Evolutionary conservation across 2,113 vertebrate species (phyloP), one percentile per base, ranked within the genome.

Genomic region (Sander vitreus): DNA sequence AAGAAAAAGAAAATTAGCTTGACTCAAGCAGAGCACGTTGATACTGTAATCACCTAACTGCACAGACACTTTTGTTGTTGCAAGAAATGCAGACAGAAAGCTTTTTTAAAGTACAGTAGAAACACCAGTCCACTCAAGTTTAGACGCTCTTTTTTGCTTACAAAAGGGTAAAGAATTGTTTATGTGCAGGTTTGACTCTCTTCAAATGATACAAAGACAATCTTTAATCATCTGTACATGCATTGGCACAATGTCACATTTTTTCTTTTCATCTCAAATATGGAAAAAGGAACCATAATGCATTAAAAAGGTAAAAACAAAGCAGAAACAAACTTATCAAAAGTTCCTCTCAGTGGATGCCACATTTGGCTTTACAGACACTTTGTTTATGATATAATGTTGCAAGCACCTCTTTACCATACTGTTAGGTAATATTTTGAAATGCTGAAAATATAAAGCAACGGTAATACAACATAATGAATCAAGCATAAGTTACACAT

Each of bases 191-290:
- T 43, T 45, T 15, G 33, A 76, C 43, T 66, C 78, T 62, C 10
- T 54, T 79, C 23, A 65, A 62, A 78, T 75, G 63, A 82, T 64
- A 80, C 55, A 89, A 89, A 85, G 65, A 80, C 80, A 81, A 77
- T 77, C 47, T 89, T 93, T 87, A 75, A 88, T 91, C 75, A 78
- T 63, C 54, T 88, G 69, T 71, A 85, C 89, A 92, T 91, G 88
- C 88, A 88, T 88, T 89, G 89, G 86, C 72, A 89, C 85, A 86
- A 89, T 60, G 69, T 85, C 72, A 89, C 58, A 16, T 53, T 60
- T 83, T 77, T 84, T 75, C 10, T 77, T 75, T 83, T 79, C 19
- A 80, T 21, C 54, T 85, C 53, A 73, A 45, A 78, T 71, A 51
- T 74, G 55, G 14, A 88, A 81, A 88, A 85, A 83, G n/a, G 5